These are phyloP conservation scores for Porites rus DNA, from an alignment of 92 coral and sea anemone genomes.

Conservation along the genomic window DNA sequence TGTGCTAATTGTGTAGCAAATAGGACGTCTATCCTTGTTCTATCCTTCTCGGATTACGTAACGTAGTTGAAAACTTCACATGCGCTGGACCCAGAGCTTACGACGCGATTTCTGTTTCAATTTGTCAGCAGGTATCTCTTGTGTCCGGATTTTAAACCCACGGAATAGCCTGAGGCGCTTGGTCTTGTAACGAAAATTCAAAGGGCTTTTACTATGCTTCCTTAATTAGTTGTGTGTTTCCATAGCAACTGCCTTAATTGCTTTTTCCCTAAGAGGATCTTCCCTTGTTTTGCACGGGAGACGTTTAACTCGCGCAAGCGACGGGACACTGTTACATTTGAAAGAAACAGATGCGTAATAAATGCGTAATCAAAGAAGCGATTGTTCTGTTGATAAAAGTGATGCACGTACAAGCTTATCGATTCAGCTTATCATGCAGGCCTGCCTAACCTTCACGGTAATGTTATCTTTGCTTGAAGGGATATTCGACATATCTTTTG, in stretches of 20 bases:
- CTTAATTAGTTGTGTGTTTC: background rate
- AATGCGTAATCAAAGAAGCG: background rate
- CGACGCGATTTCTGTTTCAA: background rate
- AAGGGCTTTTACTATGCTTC: background rate
- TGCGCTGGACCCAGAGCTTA: background rate
- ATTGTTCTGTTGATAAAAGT: conserved; percentile 7
- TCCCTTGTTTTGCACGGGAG: background rate
- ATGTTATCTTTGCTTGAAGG: background rate
- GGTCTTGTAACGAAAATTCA: background rate
- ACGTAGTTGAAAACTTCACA: background rate
- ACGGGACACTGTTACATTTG: background rate
- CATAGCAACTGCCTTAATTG: conserved; percentile 11
- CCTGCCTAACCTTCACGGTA: background rate
- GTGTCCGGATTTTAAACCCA: background rate
- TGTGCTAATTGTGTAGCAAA: conserved; percentile 16
- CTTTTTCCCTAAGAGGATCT: conserved; percentile 2
- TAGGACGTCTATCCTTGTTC: background rate
- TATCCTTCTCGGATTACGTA: background rate
- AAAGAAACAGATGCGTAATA: background rate
- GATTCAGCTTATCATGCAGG: background rate
- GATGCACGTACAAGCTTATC: background rate
- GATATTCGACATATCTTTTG: conserved; percentile 3
- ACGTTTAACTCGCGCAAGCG: background rate
- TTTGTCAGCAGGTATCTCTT: background rate
- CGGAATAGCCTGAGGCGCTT: background rate